phyloP scores from a whole-genome alignment of 2,797 vertebrate species.

The Benthosema pterotum region DNA sequence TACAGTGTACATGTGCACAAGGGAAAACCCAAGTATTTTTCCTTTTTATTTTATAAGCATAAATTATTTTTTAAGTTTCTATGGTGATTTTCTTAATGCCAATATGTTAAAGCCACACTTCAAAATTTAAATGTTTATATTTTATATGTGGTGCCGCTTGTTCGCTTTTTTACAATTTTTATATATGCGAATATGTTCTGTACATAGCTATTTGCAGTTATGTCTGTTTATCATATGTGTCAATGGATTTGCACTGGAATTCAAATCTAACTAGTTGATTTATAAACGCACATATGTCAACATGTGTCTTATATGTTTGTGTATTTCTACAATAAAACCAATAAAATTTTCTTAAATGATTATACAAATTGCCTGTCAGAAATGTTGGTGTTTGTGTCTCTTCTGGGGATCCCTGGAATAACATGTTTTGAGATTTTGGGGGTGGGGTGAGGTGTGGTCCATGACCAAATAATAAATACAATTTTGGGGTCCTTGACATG shows the following conservation, averaged over 20 bases:
- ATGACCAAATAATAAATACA: too few relatives aligned
- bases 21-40: constrained; percentile 26
- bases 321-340: constrained; percentile 66
- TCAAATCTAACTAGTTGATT: constrained; percentile 23
- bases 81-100: constrained; percentile 45
- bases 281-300: constrained; percentile 45
- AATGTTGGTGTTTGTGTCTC: too few relatives aligned
- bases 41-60: constrained; percentile 53
- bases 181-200: constrained; percentile 39
- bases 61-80: constrained; percentile 66
- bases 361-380: background rate
- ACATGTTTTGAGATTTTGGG: too few relatives aligned
- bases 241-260: constrained; percentile 58
- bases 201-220: constrained; percentile 47
- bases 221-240: constrained; percentile 37
- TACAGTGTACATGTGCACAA: constrained; percentile 29
- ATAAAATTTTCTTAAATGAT: constrained; percentile 77
- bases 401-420: too few relatives aligned
- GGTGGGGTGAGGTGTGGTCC: too few relatives aligned
- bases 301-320: constrained; percentile 39
- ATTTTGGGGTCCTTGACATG: too few relatives aligned
- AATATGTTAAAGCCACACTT: constrained; percentile 38
- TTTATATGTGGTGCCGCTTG: constrained; percentile 38
- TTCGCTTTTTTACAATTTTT: constrained; percentile 60
- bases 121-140: constrained; percentile 12